These are phyloP conservation scores for Zaprionus capensis DNA, from an alignment of 1,140 invertebrate genomes.

Conservation along the genomic window DNA sequence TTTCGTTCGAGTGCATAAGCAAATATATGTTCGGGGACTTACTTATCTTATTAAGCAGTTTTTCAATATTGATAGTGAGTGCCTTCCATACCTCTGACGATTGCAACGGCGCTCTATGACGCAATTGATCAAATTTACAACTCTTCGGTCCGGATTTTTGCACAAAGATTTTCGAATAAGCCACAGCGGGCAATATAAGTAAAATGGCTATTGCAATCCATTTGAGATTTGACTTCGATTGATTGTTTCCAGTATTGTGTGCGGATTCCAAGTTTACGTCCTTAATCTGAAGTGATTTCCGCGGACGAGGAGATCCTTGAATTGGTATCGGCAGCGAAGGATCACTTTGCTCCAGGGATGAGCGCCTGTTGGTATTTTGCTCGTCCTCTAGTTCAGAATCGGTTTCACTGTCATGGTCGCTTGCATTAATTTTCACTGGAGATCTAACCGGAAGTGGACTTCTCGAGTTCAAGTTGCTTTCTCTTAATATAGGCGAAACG, in stretches of 20 bases:
- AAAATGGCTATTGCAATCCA: slow-evolving; percentile 4
- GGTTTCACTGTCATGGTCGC: slow-evolving; percentile 9
- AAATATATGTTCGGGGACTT: slow-evolving; percentile 60
- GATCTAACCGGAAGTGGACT: background rate
- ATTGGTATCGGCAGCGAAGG: background rate
- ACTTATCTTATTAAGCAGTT: slow-evolving; percentile 57
- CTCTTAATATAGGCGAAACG: background rate
- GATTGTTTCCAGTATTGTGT: background rate
- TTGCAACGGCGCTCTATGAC: slow-evolving; percentile 32
- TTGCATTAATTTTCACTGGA: background rate
- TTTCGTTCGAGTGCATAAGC: slow-evolving; percentile 54
- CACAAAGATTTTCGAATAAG: background rate
- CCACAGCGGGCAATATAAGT: slow-evolving; percentile 2
- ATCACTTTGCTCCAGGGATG: background rate
- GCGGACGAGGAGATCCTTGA: background rate
- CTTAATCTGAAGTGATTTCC: background rate
- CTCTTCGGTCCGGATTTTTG: slow-evolving; percentile 10
- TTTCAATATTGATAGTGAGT: slow-evolving; percentile 59
- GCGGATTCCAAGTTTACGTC: background rate
- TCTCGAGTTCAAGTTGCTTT: background rate
- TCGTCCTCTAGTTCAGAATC: slow-evolving; percentile 6
- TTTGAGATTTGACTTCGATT: background rate
- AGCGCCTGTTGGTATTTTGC: background rate
- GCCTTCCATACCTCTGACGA: slow-evolving; percentile 49
- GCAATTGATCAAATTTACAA: slow-evolving; percentile 44